Evolutionary conservation across 2,113 vertebrate genomes (phyloP).

Genomic region (Phalacrocorax brasilianus): DNA sequence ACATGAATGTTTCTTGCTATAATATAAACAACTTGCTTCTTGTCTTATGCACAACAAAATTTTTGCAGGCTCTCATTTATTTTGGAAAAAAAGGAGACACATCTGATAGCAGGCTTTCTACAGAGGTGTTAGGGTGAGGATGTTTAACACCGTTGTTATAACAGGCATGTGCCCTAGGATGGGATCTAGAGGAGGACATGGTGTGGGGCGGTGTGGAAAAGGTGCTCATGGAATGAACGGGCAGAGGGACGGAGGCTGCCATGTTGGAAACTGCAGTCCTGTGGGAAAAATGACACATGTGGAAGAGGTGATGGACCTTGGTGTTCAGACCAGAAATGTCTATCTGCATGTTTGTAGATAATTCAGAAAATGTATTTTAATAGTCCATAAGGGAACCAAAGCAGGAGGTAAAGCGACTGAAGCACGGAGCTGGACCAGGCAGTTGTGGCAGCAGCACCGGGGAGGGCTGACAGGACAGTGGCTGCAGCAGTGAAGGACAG

Average conservation of each 20-base stretch:
- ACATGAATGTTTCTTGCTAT: background rate
- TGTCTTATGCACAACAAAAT: background rate
- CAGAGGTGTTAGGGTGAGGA: background rate
- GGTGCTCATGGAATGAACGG: accelerated
- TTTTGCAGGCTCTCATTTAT: background rate
- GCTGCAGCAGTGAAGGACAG: background rate
- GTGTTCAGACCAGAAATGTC: background rate
- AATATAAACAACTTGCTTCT: background rate
- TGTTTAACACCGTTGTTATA: background rate
- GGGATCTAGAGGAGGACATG: background rate
- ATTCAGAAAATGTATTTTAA: background rate
- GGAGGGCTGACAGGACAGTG: background rate
- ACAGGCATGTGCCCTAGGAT: accelerated
- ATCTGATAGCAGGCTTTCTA: background rate
- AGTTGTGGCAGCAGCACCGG: background rate
- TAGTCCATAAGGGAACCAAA: background rate
- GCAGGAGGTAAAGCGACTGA: background rate
- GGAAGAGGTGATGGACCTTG: background rate
- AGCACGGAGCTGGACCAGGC: background rate
- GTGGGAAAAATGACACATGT: background rate
- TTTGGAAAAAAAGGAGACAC: background rate
- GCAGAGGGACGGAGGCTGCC: background rate
- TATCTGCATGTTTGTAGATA: background rate
- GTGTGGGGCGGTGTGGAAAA: background rate
- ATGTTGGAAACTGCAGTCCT: background rate